These are phyloP conservation scores for Furcula furcula DNA, from an alignment of 2,888 invertebrate genomes.

Conservation along the genomic window DNA sequence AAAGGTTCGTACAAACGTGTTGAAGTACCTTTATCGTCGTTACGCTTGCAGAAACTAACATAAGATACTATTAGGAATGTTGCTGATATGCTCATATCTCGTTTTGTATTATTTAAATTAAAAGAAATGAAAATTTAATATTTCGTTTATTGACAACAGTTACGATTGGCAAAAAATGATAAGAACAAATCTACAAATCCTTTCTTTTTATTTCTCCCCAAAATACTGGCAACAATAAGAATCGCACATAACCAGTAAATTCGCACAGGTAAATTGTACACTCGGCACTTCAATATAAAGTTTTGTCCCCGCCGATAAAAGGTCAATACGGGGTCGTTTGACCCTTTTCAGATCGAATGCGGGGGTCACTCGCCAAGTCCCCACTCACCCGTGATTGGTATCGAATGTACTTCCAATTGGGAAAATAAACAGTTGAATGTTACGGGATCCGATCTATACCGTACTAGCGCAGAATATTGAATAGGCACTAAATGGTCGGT, in stretches of 20 bases:
- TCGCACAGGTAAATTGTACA: not conserved
- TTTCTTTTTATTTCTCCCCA: too few relatives aligned
- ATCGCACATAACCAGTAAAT: not conserved
- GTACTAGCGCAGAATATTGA: not conserved
- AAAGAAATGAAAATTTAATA: too few relatives aligned
- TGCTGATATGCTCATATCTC: too few relatives aligned
- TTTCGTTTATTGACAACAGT: too few relatives aligned
- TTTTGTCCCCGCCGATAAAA: not conserved
- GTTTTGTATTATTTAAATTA: too few relatives aligned
- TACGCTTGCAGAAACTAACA: too few relatives aligned
- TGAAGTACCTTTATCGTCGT: too few relatives aligned
- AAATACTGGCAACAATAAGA: not conserved
- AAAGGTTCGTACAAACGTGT: too few relatives aligned
- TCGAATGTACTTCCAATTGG: conserved; percentile 1
- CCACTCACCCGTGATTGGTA: not conserved
- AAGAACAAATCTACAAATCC: too few relatives aligned
- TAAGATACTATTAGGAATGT: too few relatives aligned
- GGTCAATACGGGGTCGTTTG: not conserved
- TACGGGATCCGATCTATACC: not conserved
- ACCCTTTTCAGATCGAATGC: not conserved
- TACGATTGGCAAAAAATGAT: too few relatives aligned
- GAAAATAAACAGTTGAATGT: not conserved
- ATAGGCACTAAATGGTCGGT: too few relatives aligned
- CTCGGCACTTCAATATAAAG: not conserved
- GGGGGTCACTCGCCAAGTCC: not conserved